These are phyloP conservation scores for Teleopsis dalmanni DNA, from an alignment of 1,140 invertebrate genomes.

Conservation along the genomic window DNA sequence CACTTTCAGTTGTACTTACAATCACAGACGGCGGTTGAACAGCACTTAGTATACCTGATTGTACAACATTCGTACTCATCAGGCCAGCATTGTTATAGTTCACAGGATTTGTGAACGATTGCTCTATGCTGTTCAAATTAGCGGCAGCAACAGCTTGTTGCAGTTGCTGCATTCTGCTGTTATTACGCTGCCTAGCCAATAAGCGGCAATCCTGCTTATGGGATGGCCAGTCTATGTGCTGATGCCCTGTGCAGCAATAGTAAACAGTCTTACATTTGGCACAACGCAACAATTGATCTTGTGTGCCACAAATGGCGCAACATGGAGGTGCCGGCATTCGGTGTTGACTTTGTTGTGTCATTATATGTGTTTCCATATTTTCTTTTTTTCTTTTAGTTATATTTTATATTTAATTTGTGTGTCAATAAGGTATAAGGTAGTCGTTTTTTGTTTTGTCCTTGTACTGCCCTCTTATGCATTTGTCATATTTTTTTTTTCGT, in stretches of 20 bases:
- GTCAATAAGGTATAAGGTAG: background rate
- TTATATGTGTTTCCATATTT: slow-evolving; percentile 12
- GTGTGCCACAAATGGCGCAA: slow-evolving; percentile 61
- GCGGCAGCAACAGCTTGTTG: slow-evolving; percentile 33
- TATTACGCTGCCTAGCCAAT: slow-evolving; percentile 25
- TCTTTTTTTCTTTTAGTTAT: background rate
- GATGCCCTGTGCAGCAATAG: slow-evolving; percentile 74
- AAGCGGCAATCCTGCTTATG: slow-evolving; percentile 55
- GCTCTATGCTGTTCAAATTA: background rate
- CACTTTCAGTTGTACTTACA: slow-evolving; percentile 8
- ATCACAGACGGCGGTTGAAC: slow-evolving; percentile 6
- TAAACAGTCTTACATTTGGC: slow-evolving; percentile 61
- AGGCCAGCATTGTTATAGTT: slow-evolving; percentile 18
- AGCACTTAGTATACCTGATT: background rate
- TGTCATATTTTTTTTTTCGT: no score
- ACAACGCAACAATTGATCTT: slow-evolving; percentile 62
- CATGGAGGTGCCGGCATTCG: slow-evolving; percentile 13
- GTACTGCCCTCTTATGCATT: slow-evolving; percentile 30
- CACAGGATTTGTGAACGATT: background rate
- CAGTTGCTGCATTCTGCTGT: slow-evolving; percentile 24
- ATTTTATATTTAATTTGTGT: background rate
- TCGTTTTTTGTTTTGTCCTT: slow-evolving; percentile 21
- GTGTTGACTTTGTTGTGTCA: no score
- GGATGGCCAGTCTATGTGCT: slow-evolving; percentile 64
- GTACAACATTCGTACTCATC: slow-evolving; percentile 3